Evolutionary conservation across 2,113 vertebrate genomes (phyloP).

Genomic region (Microcebus ravelobensis): DNA sequence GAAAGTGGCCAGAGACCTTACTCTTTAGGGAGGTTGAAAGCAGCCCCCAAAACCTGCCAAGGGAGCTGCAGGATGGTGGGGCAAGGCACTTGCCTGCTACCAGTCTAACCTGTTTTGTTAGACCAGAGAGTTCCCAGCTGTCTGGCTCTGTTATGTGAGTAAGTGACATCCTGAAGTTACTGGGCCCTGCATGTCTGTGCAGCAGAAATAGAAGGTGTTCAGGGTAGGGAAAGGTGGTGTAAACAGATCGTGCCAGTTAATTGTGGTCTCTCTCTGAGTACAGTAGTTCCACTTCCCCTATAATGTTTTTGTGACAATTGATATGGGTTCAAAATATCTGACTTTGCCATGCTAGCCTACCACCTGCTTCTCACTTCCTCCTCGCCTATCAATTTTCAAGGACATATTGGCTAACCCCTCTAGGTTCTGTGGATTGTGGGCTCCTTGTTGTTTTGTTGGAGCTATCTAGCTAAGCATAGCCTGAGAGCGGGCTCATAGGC

Average conservation of each 20-base stretch:
- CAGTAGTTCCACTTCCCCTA: slow-evolving; percentile 63
- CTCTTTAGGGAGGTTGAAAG: slow-evolving; percentile 3
- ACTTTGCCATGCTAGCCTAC: slow-evolving; percentile 1
- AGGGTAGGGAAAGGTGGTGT: slow-evolving; percentile 39
- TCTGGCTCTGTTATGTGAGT: slow-evolving; percentile 30
- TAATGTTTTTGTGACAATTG: slow-evolving; percentile 65
- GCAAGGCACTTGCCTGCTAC: not conserved
- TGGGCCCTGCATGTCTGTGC: not conserved
- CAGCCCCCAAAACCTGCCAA: not conserved
- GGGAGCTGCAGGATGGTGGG: not conserved
- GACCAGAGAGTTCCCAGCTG: slow-evolving; percentile 10
- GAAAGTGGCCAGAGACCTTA: not conserved
- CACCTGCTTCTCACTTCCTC: slow-evolving; percentile 45
- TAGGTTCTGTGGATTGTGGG: not conserved
- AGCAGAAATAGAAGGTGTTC: slow-evolving; percentile 57
- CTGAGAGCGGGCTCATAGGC: not conserved
- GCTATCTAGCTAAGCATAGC: slow-evolving; percentile 17
- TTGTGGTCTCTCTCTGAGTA: slow-evolving; percentile 43
- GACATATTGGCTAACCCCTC: not conserved
- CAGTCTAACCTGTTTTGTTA: slow-evolving; percentile 63
- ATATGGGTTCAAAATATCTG: slow-evolving; percentile 31
- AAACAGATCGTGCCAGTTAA: slow-evolving; percentile 57
- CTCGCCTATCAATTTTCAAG: slow-evolving; percentile 17
- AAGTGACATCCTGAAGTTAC: slow-evolving; percentile 53
- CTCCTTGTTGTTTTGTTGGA: not conserved